Conservation (phyloP, 2,797 vertebrate species). For the Sebastes melanostomus region DNA sequence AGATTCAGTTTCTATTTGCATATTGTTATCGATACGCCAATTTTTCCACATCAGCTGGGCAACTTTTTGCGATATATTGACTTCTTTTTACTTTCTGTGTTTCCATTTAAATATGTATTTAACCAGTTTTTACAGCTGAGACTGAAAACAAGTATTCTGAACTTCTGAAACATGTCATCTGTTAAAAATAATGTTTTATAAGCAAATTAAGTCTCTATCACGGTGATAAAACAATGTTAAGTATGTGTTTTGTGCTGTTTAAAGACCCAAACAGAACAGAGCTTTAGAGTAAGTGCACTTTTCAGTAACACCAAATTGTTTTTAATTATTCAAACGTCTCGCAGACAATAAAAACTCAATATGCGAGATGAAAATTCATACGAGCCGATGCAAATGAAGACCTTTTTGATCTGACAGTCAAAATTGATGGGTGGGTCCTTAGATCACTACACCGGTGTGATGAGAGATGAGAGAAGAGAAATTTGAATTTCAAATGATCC, state of each 20-base stretch:
- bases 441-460: conserved; percentile 58
- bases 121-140: too few relatives aligned
- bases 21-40: not conserved
- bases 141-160: too few relatives aligned
- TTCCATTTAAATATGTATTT: not conserved
- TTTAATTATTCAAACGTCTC: conserved; percentile 60
- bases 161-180: not conserved
- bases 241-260: not conserved
- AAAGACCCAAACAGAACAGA: not conserved
- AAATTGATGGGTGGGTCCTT: conserved; percentile 67
- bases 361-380: conserved; percentile 58
- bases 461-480: conserved; percentile 60
- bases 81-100: not conserved
- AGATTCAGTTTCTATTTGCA: not conserved
- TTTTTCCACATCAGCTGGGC: not conserved
- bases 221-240: not conserved
- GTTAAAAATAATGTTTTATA: not conserved
- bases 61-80: not conserved
- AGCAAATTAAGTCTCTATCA: not conserved
- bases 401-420: conserved; percentile 72
- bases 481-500: conserved; percentile 74
- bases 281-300: not conserved
- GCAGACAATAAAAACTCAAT: conserved; percentile 43
- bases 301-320: conserved; percentile 30
- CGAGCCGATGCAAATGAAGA: conserved; percentile 67